Conservation (phyloP, 2,888 invertebrate genomes). For the Omphaloscelis lunosa region DNA sequence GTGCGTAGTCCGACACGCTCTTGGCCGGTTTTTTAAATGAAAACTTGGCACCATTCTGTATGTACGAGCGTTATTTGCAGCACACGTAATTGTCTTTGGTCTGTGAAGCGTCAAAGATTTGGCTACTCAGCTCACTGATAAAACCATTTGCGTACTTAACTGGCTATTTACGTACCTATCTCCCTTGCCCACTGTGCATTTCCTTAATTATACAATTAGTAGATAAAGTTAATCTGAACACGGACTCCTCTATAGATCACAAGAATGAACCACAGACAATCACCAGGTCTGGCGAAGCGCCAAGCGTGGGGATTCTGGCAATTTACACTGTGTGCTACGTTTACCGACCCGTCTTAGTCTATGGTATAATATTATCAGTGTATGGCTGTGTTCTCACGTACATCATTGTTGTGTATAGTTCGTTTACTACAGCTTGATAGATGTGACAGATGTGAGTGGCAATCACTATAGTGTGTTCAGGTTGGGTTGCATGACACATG, state of each 20-base stretch:
- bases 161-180: constrained; percentile 15
- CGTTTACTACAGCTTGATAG: background rate
- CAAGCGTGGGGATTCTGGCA: constrained; percentile 41
- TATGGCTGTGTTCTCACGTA: background rate
- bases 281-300: constrained; percentile 45
- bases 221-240: constrained; percentile 30
- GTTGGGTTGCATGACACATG: background rate
- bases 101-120: constrained; percentile 1
- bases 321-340: constrained; percentile 28
- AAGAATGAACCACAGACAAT: constrained; percentile 35
- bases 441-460: constrained; percentile 6
- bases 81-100: background rate
- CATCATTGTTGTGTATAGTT: constrained; percentile 1
- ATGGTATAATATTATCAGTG: constrained; percentile 37
- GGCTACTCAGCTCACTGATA: constrained; percentile 1
- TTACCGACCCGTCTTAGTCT: constrained; percentile 32
- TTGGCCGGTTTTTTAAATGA: too few species aligned
- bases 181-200: constrained; percentile 19
- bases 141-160: constrained; percentile 17
- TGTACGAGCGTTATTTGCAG: background rate
- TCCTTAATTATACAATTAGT: constrained; percentile 41
- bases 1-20: too few species aligned
- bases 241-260: constrained; percentile 35
- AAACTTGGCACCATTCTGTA: background rate
- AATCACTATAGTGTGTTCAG: background rate